Evolutionary conservation across 2,888 invertebrate species (phyloP).

Genomic region (Drosophila stalkeri): DNA sequence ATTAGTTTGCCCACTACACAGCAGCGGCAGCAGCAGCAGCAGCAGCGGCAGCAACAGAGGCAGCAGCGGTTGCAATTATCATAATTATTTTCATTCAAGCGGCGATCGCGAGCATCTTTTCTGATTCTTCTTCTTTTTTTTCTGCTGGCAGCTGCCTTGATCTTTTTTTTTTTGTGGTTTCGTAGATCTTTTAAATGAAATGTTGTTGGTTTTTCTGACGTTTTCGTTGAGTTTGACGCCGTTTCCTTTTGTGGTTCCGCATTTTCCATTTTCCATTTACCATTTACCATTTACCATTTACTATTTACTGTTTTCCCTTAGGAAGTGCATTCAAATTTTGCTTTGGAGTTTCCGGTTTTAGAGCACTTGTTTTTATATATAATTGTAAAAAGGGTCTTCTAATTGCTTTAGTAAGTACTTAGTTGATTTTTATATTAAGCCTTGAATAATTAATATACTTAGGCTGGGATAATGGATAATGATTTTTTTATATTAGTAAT

Average conservation of each 20-base stretch:
- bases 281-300: too few relatives aligned
- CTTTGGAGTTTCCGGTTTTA: conserved; percentile 57
- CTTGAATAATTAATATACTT: background rate
- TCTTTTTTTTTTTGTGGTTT: conserved; percentile 46
- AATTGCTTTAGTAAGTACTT: background rate
- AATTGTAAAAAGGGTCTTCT: background rate
- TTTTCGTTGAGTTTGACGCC: conserved; percentile 48
- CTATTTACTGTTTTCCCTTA: conserved; percentile 15
- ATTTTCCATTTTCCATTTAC: conserved; percentile 14
- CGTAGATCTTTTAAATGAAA: conserved; percentile 50
- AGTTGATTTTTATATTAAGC: background rate
- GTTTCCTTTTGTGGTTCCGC: conserved; percentile 44
- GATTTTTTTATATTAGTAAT: too few relatives aligned
- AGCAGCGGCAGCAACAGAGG: conserved; percentile 10
- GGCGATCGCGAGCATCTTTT: conserved; percentile 49
- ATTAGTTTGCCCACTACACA: conserved; percentile 61
- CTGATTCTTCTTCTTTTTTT: conserved; percentile 9
- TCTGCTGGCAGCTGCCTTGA: conserved; percentile 57
- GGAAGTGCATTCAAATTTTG: conserved; percentile 51
- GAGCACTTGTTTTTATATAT: background rate
- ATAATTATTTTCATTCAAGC: conserved; percentile 79
- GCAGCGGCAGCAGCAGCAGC: conserved; percentile 5
- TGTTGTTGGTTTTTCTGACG: conserved; percentile 40
- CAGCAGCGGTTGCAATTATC: conserved; percentile 69
- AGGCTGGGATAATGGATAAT: background rate